phyloP scores from a whole-genome alignment of 2,113 vertebrate species.

The Petroica traversi region DNA sequence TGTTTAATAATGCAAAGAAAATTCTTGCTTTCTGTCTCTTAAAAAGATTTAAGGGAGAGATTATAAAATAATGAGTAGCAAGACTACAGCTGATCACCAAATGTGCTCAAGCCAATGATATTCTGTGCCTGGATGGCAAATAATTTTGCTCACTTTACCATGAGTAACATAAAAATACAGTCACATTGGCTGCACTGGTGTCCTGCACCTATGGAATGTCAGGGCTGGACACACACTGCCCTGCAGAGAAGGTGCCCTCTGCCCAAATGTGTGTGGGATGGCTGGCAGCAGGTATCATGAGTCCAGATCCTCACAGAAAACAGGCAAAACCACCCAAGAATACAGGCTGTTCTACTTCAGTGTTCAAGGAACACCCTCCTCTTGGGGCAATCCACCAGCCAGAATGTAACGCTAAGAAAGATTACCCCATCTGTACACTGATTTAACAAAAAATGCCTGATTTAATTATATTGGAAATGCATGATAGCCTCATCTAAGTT shows the following conservation, averaged over 20 bases:
- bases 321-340: background rate
- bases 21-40: background rate
- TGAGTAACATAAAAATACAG: background rate
- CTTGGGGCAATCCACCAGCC: background rate
- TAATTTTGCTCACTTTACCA: background rate
- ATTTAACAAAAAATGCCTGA: background rate
- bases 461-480: background rate
- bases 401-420: background rate
- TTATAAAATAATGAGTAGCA: background rate
- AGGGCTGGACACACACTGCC: background rate
- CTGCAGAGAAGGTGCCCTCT: background rate
- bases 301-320: background rate
- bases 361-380: background rate
- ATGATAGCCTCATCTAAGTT: rapidly evolving
- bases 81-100: background rate
- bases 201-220: background rate
- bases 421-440: background rate
- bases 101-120: background rate
- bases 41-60: background rate
- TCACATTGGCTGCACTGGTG: background rate
- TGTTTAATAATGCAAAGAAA: background rate
- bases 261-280: background rate
- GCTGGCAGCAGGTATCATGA: background rate
- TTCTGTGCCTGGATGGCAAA: background rate
- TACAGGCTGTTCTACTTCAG: background rate